A percentile compares a stretch with the other conserved stretches of the same genome.
Conservation (phyloP, 2,113 vertebrate species). For the Copsychus sechellarum region DNA sequence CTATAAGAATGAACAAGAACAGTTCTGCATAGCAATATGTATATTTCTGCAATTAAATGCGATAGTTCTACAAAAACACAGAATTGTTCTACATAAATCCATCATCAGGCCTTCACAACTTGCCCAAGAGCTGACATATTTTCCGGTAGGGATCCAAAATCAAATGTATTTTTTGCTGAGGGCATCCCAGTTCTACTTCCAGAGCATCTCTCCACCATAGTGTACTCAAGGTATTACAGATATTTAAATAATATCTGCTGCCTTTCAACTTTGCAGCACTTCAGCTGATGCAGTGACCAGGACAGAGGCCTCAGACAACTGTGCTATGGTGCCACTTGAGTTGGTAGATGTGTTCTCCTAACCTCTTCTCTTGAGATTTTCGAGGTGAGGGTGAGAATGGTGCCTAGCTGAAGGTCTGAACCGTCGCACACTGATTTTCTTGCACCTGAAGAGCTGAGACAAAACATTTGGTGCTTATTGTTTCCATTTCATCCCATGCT, state of each 20-base stretch:
- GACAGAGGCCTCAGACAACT: background rate
- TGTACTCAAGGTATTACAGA: background rate
- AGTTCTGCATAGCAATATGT: background rate
- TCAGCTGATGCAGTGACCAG: background rate
- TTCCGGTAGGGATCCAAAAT: background rate
- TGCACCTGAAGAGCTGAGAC: background rate
- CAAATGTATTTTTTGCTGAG: background rate
- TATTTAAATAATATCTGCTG: background rate
- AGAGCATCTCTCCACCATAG: background rate
- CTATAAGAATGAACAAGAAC: background rate
- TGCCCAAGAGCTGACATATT: background rate
- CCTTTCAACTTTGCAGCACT: background rate
- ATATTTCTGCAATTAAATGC: background rate
- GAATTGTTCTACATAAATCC: background rate
- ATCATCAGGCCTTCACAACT: background rate
- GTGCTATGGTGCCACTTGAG: background rate
- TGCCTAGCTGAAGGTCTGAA: background rate
- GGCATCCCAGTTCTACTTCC: background rate
- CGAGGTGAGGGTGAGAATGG: background rate
- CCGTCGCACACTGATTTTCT: fast-evolving
- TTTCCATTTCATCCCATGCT: background rate
- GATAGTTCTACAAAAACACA: background rate
- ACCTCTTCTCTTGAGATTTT: background rate
- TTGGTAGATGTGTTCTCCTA: background rate
- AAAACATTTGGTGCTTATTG: background rate